phyloP scores from a whole-genome alignment of 2,113 vertebrate genomes.

The Neopipo cinnamomea region DNA sequence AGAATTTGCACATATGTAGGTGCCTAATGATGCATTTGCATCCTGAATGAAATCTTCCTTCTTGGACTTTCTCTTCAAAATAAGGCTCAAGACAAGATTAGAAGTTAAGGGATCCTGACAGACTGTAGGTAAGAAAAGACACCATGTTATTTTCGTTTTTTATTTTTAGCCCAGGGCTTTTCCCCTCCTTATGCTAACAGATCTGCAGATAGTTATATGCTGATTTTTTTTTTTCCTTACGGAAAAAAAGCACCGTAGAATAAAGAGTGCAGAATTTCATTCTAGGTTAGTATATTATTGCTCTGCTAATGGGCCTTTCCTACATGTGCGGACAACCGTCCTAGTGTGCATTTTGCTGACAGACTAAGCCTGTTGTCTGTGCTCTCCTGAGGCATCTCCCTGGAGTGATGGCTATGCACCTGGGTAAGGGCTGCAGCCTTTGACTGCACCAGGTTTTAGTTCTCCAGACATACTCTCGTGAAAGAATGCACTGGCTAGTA shows the following conservation, averaged over 20 bases:
- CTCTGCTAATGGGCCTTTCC: background rate
- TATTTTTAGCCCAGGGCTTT: background rate
- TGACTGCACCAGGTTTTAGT: no score
- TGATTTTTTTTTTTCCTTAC: background rate
- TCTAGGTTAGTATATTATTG: background rate
- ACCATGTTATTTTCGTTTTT: background rate
- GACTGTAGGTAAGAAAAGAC: background rate
- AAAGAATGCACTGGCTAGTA: background rate
- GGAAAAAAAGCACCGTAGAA: background rate
- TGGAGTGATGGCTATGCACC: background rate
- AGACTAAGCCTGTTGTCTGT: background rate
- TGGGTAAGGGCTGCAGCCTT: background rate
- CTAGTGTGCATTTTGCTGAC: background rate
- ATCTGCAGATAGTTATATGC: background rate
- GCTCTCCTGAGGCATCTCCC: background rate
- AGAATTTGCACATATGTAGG: background rate
- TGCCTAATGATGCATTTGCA: background rate
- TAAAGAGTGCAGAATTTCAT: background rate
- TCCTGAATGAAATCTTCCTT: rapidly evolving
- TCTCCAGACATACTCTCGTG: background rate
- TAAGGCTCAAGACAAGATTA: background rate
- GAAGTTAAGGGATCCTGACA: background rate
- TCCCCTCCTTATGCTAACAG: background rate
- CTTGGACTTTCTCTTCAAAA: background rate
- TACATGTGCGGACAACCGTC: background rate